Evolutionary conservation across 2,888 invertebrate genomes (phyloP).

Genomic region (Tridacna gigas): DNA sequence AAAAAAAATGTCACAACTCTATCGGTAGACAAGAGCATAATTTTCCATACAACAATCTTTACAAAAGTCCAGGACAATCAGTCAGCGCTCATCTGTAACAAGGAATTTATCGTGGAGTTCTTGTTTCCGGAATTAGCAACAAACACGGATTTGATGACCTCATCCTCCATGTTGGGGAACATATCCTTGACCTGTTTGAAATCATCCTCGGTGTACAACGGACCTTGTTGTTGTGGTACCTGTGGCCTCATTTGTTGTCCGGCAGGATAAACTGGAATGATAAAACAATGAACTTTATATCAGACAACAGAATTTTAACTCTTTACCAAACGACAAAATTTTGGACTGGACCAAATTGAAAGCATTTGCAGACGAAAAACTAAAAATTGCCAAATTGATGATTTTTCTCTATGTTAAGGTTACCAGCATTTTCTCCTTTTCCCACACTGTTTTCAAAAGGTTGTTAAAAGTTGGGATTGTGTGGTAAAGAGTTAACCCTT

Average conservation of each 20-base stretch:
- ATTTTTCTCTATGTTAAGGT: no score
- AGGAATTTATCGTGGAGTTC: constrained; percentile 94
- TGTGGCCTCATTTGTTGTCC: constrained; percentile 22
- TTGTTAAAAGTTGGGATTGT: no score
- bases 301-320: neutral
- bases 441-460: no score
- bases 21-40: neutral
- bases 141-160: constrained; percentile 95
- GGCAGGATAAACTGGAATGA: constrained; percentile 47
- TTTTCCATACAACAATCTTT: neutral
- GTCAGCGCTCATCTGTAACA: constrained; percentile 90
- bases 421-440: no score
- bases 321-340: neutral
- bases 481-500: no score
- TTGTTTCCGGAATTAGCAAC: constrained; percentile 96
- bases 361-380: no score
- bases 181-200: constrained; percentile 91
- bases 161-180: constrained; percentile 97
- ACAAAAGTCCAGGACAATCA: constrained; percentile 25
- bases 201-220: constrained; percentile 84
- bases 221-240: constrained; percentile 61
- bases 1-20: constrained; percentile 1
- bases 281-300: neutral
- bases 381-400: no score
- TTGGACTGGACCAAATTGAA: no score